Evolutionary conservation across 2,113 vertebrate genomes (phyloP), one percentile per base, ranked within the genome.

Genomic region (Vulpes ferrilata): DNA sequence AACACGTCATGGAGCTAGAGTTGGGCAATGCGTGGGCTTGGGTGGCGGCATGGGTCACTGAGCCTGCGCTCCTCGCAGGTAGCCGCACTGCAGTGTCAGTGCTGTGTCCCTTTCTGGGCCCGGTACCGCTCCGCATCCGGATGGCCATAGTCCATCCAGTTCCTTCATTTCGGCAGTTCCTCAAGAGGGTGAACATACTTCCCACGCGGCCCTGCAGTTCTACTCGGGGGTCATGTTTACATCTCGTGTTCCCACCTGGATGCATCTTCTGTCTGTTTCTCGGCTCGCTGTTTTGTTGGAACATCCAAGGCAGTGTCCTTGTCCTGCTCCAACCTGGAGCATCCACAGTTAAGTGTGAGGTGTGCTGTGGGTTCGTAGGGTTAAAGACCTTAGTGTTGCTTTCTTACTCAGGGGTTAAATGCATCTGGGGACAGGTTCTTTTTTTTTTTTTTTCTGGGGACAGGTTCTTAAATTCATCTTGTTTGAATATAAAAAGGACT

Each of bases 21-120:
- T 11, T 1, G 0, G 1, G 7, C 5, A 2, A 3, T 0, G 0
- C 3, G 16, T 9, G 57, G 30, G 7, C 19, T 78, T 8, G 11
- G 0, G 5, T 51, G 30, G 19, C 13, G 32, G 51, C 11, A 2
- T 80, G 48, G 38, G 15, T 25, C 25, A 19, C 19, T 22, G 7
- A 6, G 35, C 19, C 27, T 0, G 10, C 23, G 23, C 62, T 71
- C 25, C 59, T 13, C 27, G 27, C 10, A 38, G 25, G 16, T 12
- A 13, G 59, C 64, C 7, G 7, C 27, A 3, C 65, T 17, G 2
- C 2, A 43, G 27, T 64, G 10, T 17, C 48, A 4, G 4, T 7
- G 22, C 69, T 2, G 7, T 5, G 0, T 30, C 48, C 43, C 30
- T 55, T 43, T 20, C 89, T 43, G 48, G 4, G 25, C 51, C 11